Evolutionary conservation across 2,113 vertebrate species (phyloP), one percentile per base, ranked within the genome.

Genomic region (Hydropotes inermis): DNA sequence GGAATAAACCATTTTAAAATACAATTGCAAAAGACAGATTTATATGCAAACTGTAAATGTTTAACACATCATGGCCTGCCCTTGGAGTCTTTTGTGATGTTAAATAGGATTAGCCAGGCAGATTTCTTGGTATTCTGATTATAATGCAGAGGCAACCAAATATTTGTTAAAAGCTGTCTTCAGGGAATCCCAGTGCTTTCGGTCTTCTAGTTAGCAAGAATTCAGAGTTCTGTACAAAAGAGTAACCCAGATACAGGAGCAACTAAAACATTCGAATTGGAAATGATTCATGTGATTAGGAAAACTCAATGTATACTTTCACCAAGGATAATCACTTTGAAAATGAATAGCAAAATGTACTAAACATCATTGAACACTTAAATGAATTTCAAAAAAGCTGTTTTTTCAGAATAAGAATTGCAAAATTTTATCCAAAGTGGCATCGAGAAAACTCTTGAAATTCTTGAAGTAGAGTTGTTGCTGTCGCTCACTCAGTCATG

Each of bases 1-100:
- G n/a, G 30, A 90, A 87, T 91, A 97, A 64, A 60, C 27, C 50
- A 55, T 87, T 96, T 94, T 54, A 84, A 96, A 88, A 74, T 67
- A 61, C 76, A 74, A 85, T 88, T 30, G 28, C 61, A 85, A 21
- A 52, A 74, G n/a, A 87, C 36, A 81, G 67, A 89, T 10, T 57
- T 64, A 50, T 12, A 84, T 33, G 28, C 87, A 64, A 16, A 78
- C 47, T 79, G 36, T 15, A 93, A 85, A 78, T 82, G 13, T 39
- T 91, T 91, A 58, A 39, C 23, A 16, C 54, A 55, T 57, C 36
- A 2, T 11, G 12, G 33, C 33, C 78, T 96, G 36, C 17, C 23
- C 3, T 43, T 43, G 43, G 83, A 74, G 28, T 43, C 17, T 33
- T 61, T n/a, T 76, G 11, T 86, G 17, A 60, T 54, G 39, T 78